Evolutionary conservation across 2,797 vertebrate genomes (phyloP), one percentile per base, ranked within the genome.

Genomic region (Carapus acus): DNA sequence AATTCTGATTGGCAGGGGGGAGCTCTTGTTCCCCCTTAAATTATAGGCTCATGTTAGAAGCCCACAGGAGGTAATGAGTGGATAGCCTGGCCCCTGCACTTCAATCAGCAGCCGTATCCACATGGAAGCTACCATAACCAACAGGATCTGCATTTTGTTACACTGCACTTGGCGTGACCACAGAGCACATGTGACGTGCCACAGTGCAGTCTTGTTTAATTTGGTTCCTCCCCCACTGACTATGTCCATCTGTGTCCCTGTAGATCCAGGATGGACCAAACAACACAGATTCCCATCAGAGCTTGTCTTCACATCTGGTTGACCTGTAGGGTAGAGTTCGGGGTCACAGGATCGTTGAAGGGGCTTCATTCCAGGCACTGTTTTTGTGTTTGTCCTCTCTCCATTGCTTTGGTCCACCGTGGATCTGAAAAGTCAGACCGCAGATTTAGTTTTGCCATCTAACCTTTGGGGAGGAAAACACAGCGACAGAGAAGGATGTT

Each of bases 231-330:
- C 21, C 62, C 59, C 53, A n/a, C 72, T 66, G 73, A 77, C 54
- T 49, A 40, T 15, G 58, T 79, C 76, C 82, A 83, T 83, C 79
- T 84, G 82, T 61, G 78, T 84, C 79, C 62, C 73, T 7, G 19
- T 67, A 76, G 81, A 83, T 64, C 47, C 47, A 51, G 51, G 62
- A 48, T 56, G 65, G 57, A 67, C 62, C 37, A 60, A 65, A 61
- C 66, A 55, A 46, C 55, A 53, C 54, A 72, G 46, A 83, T 86
- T 84, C 83, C 85, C 83, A 85, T 62, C 43, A 50, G 66, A 64
- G 49, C 61, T 43, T 80, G 67, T 49, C 24, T 70, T 75, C 74
- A 83, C 85, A 86, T 84, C 82, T 85, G 85, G 78, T 78, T 49
- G 78, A 83, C 79, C 78, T 48, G 14, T 45, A 66, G 76, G 74